Conservation (phyloP, 2,113 vertebrate genomes). For the Astatotilapia flaviijosephi region DNA sequence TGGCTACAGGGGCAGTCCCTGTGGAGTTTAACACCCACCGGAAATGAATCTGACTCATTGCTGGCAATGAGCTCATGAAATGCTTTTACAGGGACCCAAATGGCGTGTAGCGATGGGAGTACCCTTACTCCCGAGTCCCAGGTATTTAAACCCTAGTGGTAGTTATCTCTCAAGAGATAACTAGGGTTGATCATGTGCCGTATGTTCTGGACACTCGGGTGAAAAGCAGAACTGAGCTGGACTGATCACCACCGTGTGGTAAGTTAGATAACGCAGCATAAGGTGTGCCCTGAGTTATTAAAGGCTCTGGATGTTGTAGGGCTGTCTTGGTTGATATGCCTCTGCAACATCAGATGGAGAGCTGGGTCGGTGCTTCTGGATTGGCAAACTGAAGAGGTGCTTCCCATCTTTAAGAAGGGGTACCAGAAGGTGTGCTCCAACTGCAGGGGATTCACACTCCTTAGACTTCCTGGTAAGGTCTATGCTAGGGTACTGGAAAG, state of each 20-base stretch:
- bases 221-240: background rate
- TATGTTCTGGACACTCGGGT: background rate
- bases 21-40: background rate
- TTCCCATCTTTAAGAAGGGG: background rate
- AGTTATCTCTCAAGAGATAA: background rate
- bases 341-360: background rate
- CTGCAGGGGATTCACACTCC: background rate
- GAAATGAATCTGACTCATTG: background rate
- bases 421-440: background rate
- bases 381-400: background rate
- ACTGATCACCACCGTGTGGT: background rate
- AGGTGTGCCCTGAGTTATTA: background rate
- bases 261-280: background rate
- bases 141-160: background rate
- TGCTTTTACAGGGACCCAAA: background rate
- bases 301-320: background rate
- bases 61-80: background rate
- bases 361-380: background rate
- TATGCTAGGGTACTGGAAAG: background rate
- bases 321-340: background rate
- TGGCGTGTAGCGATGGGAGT: background rate
- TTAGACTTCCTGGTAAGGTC: background rate
- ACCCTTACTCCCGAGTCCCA: background rate
- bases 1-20: background rate
- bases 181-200: background rate